These are phyloP conservation scores for Noctua janthina DNA, from an alignment of 2,888 invertebrate species.

Conservation along the genomic window DNA sequence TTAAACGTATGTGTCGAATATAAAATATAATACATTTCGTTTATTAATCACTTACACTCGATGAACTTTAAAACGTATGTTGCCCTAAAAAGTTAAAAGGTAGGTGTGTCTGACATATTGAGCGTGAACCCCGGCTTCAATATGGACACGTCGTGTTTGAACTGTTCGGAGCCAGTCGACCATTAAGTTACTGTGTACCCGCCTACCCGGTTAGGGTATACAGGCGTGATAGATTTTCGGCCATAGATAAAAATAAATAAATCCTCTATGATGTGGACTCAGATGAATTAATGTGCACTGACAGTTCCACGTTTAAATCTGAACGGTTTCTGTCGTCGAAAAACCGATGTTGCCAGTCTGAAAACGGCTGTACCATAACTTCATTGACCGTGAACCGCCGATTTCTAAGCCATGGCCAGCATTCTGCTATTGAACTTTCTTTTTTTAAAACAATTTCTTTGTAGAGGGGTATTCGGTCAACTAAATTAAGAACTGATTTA, in stretches of 20 bases:
- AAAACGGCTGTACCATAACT: slow-evolving; percentile 12
- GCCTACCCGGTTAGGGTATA: slow-evolving; percentile 51
- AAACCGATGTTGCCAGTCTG: background rate
- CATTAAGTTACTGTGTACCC: slow-evolving; percentile 51
- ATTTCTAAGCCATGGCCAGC: slow-evolving; percentile 49
- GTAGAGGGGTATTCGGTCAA: background rate
- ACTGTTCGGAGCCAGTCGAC: slow-evolving; percentile 57
- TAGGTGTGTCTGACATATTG: slow-evolving; percentile 59
- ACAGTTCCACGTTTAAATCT: slow-evolving; percentile 34
- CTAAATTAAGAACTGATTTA: slow-evolving; percentile 14
- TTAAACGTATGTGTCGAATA: too few relatives aligned
- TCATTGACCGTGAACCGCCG: slow-evolving; percentile 47
- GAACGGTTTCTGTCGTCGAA: background rate
- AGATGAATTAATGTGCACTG: slow-evolving; percentile 14
- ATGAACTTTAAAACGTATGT: slow-evolving; percentile 33
- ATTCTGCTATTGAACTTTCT: slow-evolving; percentile 38
- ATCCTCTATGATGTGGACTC: slow-evolving; percentile 18
- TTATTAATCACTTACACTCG: slow-evolving; percentile 7
- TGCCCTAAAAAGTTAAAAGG: slow-evolving; percentile 46
- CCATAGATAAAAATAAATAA: slow-evolving; percentile 44
- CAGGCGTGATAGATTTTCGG: slow-evolving; percentile 56
- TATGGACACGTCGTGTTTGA: slow-evolving; percentile 47
- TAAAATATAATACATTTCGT: background rate
- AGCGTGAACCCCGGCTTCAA: slow-evolving; percentile 58
- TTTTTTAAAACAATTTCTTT: slow-evolving; percentile 22